phyloP scores from a whole-genome alignment of 2,888 invertebrate species.

The Drosophila imparisetae region DNA sequence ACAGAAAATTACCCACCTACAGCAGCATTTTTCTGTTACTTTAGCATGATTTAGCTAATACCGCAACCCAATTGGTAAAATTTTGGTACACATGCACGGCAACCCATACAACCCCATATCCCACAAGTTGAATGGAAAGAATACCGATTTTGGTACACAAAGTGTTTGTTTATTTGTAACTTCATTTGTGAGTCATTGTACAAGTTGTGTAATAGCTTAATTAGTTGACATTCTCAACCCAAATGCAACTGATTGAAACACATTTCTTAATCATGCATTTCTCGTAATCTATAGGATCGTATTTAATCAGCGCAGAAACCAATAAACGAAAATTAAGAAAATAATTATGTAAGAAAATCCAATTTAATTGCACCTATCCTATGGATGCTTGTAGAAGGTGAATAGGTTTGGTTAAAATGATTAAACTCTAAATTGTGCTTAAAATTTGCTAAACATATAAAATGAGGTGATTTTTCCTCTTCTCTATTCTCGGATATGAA shows the following conservation, averaged over 20 bases:
- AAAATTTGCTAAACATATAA: slow-evolving; percentile 17
- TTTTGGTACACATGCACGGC: not conserved
- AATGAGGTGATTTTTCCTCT: not conserved
- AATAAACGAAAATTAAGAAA: slow-evolving; percentile 11
- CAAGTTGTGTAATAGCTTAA: not conserved
- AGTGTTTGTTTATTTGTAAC: not conserved
- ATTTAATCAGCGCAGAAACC: slow-evolving; percentile 37
- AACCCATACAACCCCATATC: not conserved
- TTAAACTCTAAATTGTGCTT: slow-evolving; percentile 18
- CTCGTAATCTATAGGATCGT: slow-evolving; percentile 32
- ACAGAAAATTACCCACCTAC: not conserved
- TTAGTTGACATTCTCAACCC: not conserved
- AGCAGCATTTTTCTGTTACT: not conserved
- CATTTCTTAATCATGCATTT: slow-evolving; percentile 6
- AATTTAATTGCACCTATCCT: no score
- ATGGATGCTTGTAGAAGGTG: slow-evolving; percentile 2
- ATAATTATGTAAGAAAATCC: not conserved
- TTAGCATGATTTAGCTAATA: not conserved
- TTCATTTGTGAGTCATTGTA: not conserved
- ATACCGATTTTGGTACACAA: not conserved
- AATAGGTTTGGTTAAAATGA: slow-evolving; percentile 2
- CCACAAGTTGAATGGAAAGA: not conserved
- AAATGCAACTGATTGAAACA: slow-evolving; percentile 4
- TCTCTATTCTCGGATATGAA: not conserved
- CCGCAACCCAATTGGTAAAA: not conserved